A percentile compares a stretch with the other conserved stretches of the same genome.
phyloP scores from a whole-genome alignment of 1,140 invertebrate species.

The Apis dorsata region DNA sequence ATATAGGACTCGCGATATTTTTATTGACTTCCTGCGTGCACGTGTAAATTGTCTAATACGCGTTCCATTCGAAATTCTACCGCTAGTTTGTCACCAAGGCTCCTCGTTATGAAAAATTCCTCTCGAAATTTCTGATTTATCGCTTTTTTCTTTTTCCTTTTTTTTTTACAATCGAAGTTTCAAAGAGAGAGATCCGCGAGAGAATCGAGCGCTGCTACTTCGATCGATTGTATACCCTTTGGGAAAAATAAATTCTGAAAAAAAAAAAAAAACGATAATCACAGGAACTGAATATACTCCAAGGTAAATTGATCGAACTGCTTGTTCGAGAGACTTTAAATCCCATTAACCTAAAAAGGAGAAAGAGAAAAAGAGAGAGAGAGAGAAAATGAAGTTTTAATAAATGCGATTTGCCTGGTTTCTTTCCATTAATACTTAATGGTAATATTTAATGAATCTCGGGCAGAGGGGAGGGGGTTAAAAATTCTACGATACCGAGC shows the following conservation, averaged over 20 bases:
- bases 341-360: constrained; percentile 24
- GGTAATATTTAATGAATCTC: constrained; percentile 18
- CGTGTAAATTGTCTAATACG: background rate
- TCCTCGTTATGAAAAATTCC: background rate
- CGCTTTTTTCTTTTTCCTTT: background rate
- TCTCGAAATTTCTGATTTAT: background rate
- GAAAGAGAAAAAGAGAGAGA: background rate
- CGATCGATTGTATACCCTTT: background rate
- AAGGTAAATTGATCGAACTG: constrained; percentile 10
- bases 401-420: background rate
- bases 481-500: too few species aligned
- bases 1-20: constrained; percentile 38
- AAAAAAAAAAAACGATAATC: background rate
- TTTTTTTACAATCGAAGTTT: too few species aligned
- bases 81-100: background rate
- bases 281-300: background rate
- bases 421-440: constrained; percentile 8
- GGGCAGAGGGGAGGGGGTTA: too few species aligned
- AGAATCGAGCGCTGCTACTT: too few species aligned
- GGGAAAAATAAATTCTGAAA: background rate
- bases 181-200: too few species aligned
- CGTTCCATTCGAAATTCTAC: background rate
- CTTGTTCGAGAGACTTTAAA: background rate
- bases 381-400: background rate
- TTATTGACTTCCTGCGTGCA: constrained; percentile 18